Evolutionary conservation across 2,888 invertebrate genomes (phyloP), one percentile per base, ranked within the genome.

Genomic region (Temnothorax rugatulus): DNA sequence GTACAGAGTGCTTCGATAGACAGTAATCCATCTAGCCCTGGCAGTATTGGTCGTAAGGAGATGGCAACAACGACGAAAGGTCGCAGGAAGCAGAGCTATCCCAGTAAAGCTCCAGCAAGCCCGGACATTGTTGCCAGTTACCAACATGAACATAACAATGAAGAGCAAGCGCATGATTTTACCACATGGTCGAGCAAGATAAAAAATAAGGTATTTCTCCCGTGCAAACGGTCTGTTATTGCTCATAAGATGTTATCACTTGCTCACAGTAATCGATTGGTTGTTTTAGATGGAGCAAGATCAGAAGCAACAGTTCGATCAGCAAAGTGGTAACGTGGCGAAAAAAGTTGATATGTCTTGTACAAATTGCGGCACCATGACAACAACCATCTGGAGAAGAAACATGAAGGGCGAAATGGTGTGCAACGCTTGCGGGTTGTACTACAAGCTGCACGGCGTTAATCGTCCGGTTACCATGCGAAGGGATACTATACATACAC

Each of bases 341-440:
- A 95, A 95, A 88, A 95, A 93, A 94, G 96, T 97, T 38, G 99
- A 99, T 93, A 96, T 99, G 93, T 96, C 97, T 18, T 99, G 99
- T 95, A 98, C 98, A 91, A 99, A 99, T 96, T 99, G 99, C 95
- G 98, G 98, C 89, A 99, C 99, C n/a, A 97, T 97, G 94, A 99
- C 98, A 57, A 99, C 99, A 84, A 99, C 99, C 0, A 98, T 99
- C 88, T 99, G 99, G 99, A 96, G 99, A 92, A 96, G 99, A 91
- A 99, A 99, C 95, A 97, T 98, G 93, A 97, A 98, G 93, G 99
- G 99, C 2, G 99, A 99, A 96, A 99, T 99, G 96, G 99, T 99
- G 84, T 99, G 99, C 95, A 99, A 99, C 95, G 99, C 99, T 59
- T 99, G 99, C 95, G 99, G 99, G 0, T 96, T 99, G 54, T 99